phyloP scores from a whole-genome alignment of 2,113 vertebrate genomes.

The Carassius gibelio region DNA sequence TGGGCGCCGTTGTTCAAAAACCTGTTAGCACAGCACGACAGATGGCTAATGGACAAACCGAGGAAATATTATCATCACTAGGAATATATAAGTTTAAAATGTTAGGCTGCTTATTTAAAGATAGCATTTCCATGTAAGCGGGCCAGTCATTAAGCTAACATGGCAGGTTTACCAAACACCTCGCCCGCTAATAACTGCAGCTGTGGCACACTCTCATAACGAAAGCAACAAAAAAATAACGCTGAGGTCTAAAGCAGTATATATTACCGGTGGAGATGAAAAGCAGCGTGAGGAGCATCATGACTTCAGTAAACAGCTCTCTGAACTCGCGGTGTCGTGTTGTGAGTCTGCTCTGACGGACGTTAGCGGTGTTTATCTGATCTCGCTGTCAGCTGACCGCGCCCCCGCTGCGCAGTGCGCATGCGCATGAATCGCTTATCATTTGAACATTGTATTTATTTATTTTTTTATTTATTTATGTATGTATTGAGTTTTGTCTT shows the following conservation, averaged over 20 bases:
- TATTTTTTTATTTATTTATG: background rate
- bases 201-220: background rate
- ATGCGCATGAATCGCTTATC: background rate
- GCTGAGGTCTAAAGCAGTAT: no score
- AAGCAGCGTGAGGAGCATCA: constrained; percentile 72
- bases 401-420: background rate
- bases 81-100: background rate
- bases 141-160: background rate
- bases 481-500: background rate
- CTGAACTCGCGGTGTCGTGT: no score
- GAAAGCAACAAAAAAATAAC: background rate
- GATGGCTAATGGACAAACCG: background rate
- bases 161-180: constrained; percentile 31
- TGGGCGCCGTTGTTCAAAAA: background rate
- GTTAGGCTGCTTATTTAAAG: no score
- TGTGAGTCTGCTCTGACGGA: rapidly evolving
- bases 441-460: background rate
- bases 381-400: constrained; percentile 67
- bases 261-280: constrained; percentile 74
- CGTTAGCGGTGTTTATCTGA: background rate
- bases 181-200: background rate
- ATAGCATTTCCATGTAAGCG: background rate
- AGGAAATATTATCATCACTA: background rate
- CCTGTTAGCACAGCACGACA: background rate
- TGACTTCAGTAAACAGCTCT: constrained; percentile 44